Conservation (phyloP, 2,888 invertebrate genomes). For the Tachystola acroxantha region DNA sequence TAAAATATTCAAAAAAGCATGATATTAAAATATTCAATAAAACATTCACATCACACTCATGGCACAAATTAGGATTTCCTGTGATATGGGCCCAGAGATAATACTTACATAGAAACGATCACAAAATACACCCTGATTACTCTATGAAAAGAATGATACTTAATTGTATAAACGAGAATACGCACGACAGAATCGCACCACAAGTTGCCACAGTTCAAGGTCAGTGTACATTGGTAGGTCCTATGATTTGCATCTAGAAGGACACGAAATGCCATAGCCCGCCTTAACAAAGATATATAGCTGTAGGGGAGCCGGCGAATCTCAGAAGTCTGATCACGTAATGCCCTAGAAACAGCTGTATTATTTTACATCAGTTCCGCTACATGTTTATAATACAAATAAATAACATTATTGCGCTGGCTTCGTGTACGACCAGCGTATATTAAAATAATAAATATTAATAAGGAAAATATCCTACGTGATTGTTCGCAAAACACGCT, state of each 20-base stretch:
- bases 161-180: too few relatives aligned
- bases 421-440: not conserved
- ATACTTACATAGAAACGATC: too few relatives aligned
- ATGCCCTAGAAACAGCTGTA: conserved; percentile 31
- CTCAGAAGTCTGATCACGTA: conserved; percentile 39
- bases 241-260: conserved; percentile 27
- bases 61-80: too few relatives aligned
- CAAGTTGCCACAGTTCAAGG: too few relatives aligned
- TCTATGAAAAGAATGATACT: too few relatives aligned
- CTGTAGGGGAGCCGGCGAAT: conserved; percentile 4
- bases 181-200: too few relatives aligned
- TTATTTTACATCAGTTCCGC: conserved; percentile 37
- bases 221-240: too few relatives aligned
- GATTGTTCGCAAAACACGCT: not conserved
- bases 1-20: too few relatives aligned
- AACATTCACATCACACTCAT: too few relatives aligned
- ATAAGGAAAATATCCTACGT: not conserved
- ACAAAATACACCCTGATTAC: too few relatives aligned
- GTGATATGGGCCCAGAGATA: too few relatives aligned
- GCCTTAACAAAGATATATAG: conserved; percentile 21
- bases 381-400: conserved; percentile 29
- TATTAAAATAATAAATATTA: not conserved
- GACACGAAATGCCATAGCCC: conserved; percentile 17
- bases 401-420: conserved; percentile 18
- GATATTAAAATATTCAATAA: too few relatives aligned